Conservation (phyloP, 2,797 vertebrate genomes). For the Tragopan temminckii region DNA sequence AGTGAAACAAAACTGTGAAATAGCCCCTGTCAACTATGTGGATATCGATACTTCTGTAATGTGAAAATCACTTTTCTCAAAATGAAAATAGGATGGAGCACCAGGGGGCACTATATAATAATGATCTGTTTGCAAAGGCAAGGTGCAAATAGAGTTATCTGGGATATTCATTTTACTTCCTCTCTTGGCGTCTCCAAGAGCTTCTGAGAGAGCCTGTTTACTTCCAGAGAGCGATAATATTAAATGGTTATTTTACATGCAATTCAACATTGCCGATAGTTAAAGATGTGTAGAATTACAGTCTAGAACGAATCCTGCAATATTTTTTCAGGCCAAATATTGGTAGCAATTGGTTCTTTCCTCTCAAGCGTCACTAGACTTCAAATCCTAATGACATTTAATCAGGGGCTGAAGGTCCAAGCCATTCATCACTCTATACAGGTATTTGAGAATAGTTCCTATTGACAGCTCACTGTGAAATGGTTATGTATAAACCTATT, state of each 20-base stretch:
- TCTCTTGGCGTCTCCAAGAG: background rate
- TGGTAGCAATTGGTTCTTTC: background rate
- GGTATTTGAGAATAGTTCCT: background rate
- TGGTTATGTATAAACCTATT: background rate
- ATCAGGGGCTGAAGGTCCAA: background rate
- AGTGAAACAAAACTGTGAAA: background rate
- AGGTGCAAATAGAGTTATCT: background rate
- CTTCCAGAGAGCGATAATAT: background rate
- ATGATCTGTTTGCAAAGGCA: background rate
- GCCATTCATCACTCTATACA: background rate
- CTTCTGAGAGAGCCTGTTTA: background rate
- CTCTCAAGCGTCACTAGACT: background rate
- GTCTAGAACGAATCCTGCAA: background rate
- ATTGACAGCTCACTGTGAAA: background rate
- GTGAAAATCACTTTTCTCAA: fast-evolving
- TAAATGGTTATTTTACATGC: background rate
- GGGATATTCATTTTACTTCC: background rate
- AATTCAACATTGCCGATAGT: background rate
- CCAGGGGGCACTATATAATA: constrained; percentile 31
- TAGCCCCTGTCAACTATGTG: background rate
- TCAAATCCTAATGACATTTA: background rate
- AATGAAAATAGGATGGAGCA: background rate
- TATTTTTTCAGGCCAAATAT: background rate
- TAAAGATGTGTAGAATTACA: background rate
- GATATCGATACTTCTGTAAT: background rate